Conservation (phyloP, 2,888 invertebrate genomes). For the Nephrotoma flavescens region DNA sequence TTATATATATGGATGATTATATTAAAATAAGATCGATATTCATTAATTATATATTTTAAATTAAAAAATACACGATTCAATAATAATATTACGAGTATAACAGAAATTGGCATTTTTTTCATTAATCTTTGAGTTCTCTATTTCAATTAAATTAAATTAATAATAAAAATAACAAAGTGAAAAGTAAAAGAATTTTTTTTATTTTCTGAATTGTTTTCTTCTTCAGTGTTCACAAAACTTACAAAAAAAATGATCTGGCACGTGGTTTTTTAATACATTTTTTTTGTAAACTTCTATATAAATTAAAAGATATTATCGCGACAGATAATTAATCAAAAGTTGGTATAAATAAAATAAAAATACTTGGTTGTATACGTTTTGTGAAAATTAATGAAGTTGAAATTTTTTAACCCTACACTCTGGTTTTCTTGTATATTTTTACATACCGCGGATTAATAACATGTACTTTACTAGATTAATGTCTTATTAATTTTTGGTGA, state of each 20-base stretch:
- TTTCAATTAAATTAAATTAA: not conserved
- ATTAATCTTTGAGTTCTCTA: not conserved
- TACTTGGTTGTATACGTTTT: not conserved
- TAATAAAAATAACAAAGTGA: not conserved
- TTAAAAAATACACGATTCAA: not conserved
- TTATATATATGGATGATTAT: not conserved
- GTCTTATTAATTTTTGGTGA: too few species aligned
- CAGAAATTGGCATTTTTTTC: not conserved
- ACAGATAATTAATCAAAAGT: not conserved
- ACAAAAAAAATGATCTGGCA: not conserved
- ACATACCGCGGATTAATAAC: not conserved
- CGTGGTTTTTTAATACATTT: not conserved
- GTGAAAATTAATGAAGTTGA: not conserved
- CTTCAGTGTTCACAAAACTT: not conserved
- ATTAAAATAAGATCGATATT: not conserved
- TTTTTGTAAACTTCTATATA: not conserved
- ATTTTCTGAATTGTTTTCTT: not conserved
- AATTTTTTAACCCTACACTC: not conserved
- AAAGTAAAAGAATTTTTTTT: not conserved
- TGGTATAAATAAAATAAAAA: not conserved
- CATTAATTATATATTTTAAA: not conserved
- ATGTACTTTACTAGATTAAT: not conserved
- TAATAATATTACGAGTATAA: not conserved
- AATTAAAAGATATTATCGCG: not conserved
- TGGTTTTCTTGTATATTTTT: not conserved